Percentiles rank a stretch among this genome's conserved stretches.
Conservation (phyloP, 2,113 vertebrate genomes). For the Excalfactoria chinensis region DNA sequence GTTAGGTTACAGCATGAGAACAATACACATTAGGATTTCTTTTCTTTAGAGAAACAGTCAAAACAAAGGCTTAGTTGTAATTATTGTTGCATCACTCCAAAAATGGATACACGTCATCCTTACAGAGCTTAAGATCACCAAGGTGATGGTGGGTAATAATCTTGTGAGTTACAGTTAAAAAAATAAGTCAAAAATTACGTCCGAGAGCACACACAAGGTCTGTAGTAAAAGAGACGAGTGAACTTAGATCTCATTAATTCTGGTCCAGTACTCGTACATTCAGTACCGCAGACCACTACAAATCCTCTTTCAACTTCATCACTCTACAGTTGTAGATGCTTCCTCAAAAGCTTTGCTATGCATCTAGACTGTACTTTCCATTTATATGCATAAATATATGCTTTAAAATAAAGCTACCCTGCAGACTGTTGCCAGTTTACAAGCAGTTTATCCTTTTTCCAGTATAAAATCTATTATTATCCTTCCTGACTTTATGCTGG, state of each 20-base stretch:
- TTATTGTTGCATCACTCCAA: neutral
- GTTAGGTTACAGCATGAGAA: neutral
- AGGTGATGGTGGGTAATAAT: neutral
- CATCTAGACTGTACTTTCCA: neutral
- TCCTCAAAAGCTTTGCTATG: neutral
- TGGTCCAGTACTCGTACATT: neutral
- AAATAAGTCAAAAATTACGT: neutral
- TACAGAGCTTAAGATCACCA: neutral
- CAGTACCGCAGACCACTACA: neutral
- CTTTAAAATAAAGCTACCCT: neutral
- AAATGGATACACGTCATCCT: neutral
- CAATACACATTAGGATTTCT: neutral
- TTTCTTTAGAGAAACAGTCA: neutral
- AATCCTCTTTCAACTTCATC: neutral
- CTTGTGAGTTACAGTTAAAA: neutral
- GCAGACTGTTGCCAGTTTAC: neutral
- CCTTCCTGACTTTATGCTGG: neutral
- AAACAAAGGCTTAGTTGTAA: neutral
- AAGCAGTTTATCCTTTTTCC: neutral
- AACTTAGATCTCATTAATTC: neutral
- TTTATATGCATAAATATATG: neutral
- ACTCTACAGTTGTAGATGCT: neutral
- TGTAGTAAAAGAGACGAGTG: neutral
- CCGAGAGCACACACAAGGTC: accelerated
- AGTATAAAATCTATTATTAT: neutral